These are phyloP conservation scores for Melanostoma mellinum DNA, from an alignment of 2,888 invertebrate species.

Conservation along the genomic window DNA sequence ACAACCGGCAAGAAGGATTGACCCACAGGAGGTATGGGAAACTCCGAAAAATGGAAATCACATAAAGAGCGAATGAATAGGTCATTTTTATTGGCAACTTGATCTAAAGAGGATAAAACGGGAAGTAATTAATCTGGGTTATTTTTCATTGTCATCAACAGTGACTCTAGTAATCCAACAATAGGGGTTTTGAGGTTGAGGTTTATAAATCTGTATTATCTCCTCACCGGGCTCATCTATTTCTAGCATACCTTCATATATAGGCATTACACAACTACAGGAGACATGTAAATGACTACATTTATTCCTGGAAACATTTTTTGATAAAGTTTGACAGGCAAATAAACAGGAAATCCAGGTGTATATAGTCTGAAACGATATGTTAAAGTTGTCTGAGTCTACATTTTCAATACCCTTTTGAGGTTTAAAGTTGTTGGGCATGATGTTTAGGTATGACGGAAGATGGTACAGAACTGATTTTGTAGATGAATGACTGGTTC, in stretches of 20 bases:
- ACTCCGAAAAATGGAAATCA: constrained; percentile 1
- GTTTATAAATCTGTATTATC: neutral
- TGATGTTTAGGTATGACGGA: neutral
- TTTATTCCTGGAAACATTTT: neutral
- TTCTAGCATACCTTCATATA: neutral
- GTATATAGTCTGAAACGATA: neutral
- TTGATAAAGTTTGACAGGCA: neutral
- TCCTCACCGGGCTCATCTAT: neutral
- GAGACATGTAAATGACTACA: neutral
- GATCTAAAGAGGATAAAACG: neutral
- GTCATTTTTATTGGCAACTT: neutral
- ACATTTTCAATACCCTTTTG: neutral
- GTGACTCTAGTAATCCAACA: neutral
- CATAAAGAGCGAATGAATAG: neutral
- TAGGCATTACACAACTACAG: neutral
- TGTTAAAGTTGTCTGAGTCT: neutral
- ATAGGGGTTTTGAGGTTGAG: neutral
- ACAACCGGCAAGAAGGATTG: neutral
- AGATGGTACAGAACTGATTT: neutral
- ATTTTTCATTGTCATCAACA: neutral
- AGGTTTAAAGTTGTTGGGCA: neutral
- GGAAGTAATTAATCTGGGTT: neutral
- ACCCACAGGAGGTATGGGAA: neutral
- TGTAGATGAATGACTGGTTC: neutral
- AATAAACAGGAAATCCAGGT: neutral